Evolutionary conservation across 2,113 vertebrate genomes (phyloP), one percentile per base, ranked within the genome.

Genomic region (Natator depressus): DNA sequence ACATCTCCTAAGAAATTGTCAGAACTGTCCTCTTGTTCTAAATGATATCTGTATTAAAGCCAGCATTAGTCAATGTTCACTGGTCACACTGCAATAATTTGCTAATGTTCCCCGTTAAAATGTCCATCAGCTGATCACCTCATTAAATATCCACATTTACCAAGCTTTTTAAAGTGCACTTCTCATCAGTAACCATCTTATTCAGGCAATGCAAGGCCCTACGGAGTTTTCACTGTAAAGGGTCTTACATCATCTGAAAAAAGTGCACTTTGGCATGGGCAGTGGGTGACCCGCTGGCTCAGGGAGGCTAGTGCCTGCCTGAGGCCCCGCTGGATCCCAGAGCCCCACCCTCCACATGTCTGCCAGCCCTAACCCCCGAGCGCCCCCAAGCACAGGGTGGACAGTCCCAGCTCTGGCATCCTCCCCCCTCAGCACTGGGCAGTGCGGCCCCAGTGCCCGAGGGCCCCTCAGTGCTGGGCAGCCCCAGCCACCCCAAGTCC

Each of bases 381-480:
- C 6, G 19, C 51, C 19, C 51, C 51, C 51, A 54, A 54, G 53
- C 53, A 54, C 53, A 54, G 53, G 8, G 8, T 1, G 8, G 53
- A 54, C 20, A 54, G 53, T 54, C 53, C 20, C 8, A 54, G 53
- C 20, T 54, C 53, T 9, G 53, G 20, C 53, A 54, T 16, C 20
- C 53, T 54, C 53, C 20, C 53, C 53, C 19, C 53, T 49, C 10
- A 54, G 8, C 53, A 54, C 53, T 1, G 20, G 53, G 53, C 0
- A 3, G 53, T 8, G 5, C 0, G 20, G 20, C 20, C 53, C 3
- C 20, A 54, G 53, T 20, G 53, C 53, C 20, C 3, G 20, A 20
- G 53, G 53, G 3, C 53, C 53, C 53, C 19, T 54, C 53, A 54
- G 19, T 53, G 53, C 19, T 54, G 53, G 53, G 53, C 3, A 19